Base-by-base conservation (phyloP, 2,113 vertebrate species). In the Serilophus lunatus region DNA sequence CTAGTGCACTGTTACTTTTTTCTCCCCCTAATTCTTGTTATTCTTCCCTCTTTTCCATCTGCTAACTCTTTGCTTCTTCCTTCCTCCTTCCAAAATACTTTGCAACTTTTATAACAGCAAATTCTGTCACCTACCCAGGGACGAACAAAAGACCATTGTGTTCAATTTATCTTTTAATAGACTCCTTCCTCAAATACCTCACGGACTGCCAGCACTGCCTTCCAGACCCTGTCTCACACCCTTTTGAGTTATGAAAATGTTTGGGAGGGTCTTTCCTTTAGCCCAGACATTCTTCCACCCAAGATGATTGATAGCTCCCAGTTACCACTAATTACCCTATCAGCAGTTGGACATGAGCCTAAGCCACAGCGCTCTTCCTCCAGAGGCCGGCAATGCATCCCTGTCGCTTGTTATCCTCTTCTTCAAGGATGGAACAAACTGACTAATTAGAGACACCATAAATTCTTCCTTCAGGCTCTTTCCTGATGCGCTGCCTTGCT, bases 241-340 rank as follows among this genome's bases (percentile, higher is more conserved):
- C 94, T 87, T 92, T 40, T 95, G 74, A 93, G 70, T 92, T 95
- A 97, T 95, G 90, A 94, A 95, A 95, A 93, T 86, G 71, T 89
- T 82, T 95, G 89, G 93, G 93, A 93, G 81, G 92, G 94, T 93
- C 88, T 96, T 97, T 96, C 93, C 95, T 97, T 86, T 94, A 95
- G 82, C 81, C 5, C 7, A 83, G 92, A 77, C 82, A 40, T 77
- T 96, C 92, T 93, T 94, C 95, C 95, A 97, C 68, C 84, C 83
- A 0, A 51, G 71, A 72, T 94, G 91, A 96, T 88, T 95, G 93
- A 87, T 96, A 93, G 88, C 92, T 96, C 95, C 91, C 89, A 88
- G 86, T 94, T 95, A 95, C 95, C 95, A 96, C 95, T 96, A 96
- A 96, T 92, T 90, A 87, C 64, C 90, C 92, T 93, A 94, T 96